Percentiles rank a stretch among this genome's conserved stretches.
Conservation (phyloP, 2,797 vertebrate genomes). For the Pangasius mekongensis region DNA sequence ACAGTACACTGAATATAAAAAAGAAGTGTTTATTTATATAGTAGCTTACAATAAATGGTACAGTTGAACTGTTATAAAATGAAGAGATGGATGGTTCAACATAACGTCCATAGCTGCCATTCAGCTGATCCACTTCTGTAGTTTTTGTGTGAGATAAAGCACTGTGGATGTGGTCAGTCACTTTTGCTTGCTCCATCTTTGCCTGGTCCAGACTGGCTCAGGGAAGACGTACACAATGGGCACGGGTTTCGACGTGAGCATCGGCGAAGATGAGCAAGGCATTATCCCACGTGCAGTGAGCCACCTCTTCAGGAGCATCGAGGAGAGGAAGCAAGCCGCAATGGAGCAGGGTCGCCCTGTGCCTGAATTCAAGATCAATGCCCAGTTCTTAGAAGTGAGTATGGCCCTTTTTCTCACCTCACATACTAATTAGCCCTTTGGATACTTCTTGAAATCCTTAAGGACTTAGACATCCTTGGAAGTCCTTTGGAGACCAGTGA, state of each 20-base stretch:
- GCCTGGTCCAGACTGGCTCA: conserved; percentile 84
- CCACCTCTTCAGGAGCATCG: conserved; percentile 91
- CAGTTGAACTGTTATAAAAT: neutral
- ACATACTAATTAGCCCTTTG: neutral
- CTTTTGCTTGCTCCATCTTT: neutral
- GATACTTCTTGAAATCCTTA: neutral
- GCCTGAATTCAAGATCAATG: conserved; percentile 97
- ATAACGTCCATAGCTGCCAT: no score
- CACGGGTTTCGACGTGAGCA: conserved; percentile 93
- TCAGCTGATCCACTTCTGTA: neutral
- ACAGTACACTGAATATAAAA: no score
- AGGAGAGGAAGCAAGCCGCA: conserved; percentile 84
- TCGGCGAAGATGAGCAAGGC: conserved; percentile 87
- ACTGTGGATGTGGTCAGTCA: neutral
- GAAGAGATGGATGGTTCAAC: neutral
- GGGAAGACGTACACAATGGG: conserved; percentile 99
- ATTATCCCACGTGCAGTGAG: conserved; percentile 93
- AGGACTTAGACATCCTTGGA: neutral
- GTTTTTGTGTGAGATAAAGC: neutral
- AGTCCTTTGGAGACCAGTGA: neutral
- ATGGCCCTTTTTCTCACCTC: neutral
- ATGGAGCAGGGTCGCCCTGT: conserved; percentile 84
- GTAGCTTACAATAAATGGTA: neutral
- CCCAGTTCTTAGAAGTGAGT: conserved; percentile 93
- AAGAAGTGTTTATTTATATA: neutral